Evolutionary conservation across 92 coral and sea anemone genomes (phyloP), one percentile per base, ranked within the genome.

Genomic region (Porites cylindrica): DNA sequence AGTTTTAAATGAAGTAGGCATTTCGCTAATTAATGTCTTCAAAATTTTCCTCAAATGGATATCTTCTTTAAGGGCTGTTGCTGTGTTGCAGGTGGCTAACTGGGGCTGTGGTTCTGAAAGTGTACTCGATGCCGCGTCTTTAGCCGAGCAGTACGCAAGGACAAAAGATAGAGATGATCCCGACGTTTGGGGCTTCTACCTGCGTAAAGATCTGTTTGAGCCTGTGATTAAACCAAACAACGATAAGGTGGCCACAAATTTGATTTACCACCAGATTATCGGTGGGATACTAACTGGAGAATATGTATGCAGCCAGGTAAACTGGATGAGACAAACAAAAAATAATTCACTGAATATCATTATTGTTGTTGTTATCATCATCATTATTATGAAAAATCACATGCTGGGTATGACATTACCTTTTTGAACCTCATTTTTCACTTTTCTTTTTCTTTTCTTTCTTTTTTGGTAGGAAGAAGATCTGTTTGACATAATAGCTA

Each of bases 101-200:
- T 94, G 97, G 96, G 99, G 99, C 14, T 80, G 91, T 83, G 95
- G 96, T 9, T n/a, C 78, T 16, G 99, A 96, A 73, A 89, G 88
- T 47, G 88, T 96, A 13, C 73, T 94, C 85, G 99, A 96, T 74
- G 93, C 98, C 38, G 90, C 95, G 14, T 96, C 94, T 26, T 70
- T 96, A 20, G 93, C 96, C 54, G 99, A 96, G 70, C 99, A 93
- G 87, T 94, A 92, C 80, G 95, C 98, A 12, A 70, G 84, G 23
- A 70, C 86, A 60, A 86, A 93, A 79, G 96, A 89, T 43, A 75
- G 88, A 32, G 84, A 84, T 50, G 94, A 73, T 26, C 52, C 87
- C 6, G 54, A 76, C 53, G 93, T 88, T 19, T 94, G 96, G 93
- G 80, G 75, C 68, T 69, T 96, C 23, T 96, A 85, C 87, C 72